Evolutionary conservation across 1,140 invertebrate genomes (phyloP).

Genomic region (Aphidius gifuensis): DNA sequence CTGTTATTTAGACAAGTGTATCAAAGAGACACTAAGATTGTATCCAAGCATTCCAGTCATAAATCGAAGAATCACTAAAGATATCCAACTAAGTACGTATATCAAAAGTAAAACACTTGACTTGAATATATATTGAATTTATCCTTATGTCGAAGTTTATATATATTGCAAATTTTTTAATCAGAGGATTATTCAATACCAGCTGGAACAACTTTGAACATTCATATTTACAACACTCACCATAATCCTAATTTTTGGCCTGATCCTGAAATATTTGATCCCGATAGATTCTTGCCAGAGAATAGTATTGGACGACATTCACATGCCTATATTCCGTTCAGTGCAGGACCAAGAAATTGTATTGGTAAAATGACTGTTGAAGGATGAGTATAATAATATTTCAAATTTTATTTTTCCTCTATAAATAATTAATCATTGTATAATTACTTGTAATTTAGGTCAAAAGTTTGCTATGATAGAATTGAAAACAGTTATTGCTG

Average conservation of each 20-base stretch:
- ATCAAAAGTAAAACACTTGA: neutral
- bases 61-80: conserved; percentile 48
- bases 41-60: conserved; percentile 61
- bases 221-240: conserved; percentile 52
- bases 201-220: conserved; percentile 27
- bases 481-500: conserved; percentile 67
- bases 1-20: conserved; percentile 59
- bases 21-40: conserved; percentile 63
- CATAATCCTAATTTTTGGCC: conserved; percentile 52
- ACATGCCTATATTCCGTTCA: conserved; percentile 67
- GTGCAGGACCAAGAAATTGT: conserved; percentile 70
- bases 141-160: no score
- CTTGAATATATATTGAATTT: no score
- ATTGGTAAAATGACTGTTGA: conserved; percentile 62
- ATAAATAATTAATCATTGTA: neutral
- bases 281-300: conserved; percentile 58
- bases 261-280: conserved; percentile 23
- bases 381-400: no score
- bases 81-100: conserved; percentile 36
- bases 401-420: neutral
- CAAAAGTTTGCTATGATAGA: conserved; percentile 80
- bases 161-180: conserved; percentile 4
- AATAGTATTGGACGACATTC: conserved; percentile 54
- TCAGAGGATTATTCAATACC: conserved; percentile 20
- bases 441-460: conserved; percentile 52